Percentiles rank a stretch among this genome's conserved stretches.
These are phyloP conservation scores for Drosophila borborema DNA, from an alignment of 2,888 invertebrate genomes.

Conservation along the genomic window DNA sequence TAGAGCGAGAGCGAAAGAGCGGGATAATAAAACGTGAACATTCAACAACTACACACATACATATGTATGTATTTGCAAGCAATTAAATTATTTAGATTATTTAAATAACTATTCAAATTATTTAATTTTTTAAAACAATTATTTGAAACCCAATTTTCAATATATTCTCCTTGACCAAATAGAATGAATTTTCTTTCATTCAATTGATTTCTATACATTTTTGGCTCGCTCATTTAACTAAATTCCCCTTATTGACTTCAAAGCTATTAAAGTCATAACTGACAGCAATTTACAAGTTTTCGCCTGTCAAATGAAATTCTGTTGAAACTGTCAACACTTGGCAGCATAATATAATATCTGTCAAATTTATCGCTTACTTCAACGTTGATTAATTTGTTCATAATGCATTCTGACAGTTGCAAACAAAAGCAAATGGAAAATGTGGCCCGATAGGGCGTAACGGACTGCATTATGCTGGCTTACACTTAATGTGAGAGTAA, in stretches of 20 bases:
- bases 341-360: not conserved
- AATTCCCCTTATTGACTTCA: not conserved
- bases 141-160: not conserved
- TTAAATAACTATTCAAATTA: too few species aligned
- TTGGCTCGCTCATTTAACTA: not conserved
- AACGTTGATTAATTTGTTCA: constrained; percentile 6
- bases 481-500: not conserved
- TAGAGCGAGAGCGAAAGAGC: too few species aligned
- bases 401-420: constrained; percentile 12
- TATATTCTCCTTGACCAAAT: not conserved
- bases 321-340: constrained; percentile 3
- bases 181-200: not conserved
- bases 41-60: too few species aligned
- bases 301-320: not conserved
- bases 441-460: not conserved
- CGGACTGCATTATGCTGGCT: not conserved
- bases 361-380: constrained; percentile 7
- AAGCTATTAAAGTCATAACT: not conserved
- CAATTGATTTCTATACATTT: not conserved
- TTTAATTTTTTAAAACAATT: not conserved
- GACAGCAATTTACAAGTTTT: not conserved
- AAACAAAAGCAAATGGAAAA: not conserved
- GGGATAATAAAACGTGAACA: too few species aligned
- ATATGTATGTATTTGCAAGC: too few species aligned
- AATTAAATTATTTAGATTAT: too few species aligned